Conservation (phyloP, 1,140 invertebrate genomes). For the Rhagoletis zephyria region DNA sequence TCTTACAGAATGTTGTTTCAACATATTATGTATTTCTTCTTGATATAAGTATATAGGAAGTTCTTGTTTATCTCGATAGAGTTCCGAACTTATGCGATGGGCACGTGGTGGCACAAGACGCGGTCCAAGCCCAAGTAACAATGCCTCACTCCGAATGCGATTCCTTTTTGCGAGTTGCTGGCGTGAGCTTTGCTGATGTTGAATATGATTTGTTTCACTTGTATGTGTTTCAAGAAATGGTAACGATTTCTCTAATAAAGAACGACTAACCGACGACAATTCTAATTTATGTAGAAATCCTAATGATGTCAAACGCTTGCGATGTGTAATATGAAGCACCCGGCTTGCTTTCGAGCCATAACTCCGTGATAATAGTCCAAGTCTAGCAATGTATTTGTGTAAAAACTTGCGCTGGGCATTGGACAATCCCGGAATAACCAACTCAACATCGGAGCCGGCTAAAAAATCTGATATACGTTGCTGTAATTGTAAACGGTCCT, state of each 20-base stretch:
- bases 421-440: slow-evolving; percentile 56
- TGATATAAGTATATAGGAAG: slow-evolving; percentile 60
- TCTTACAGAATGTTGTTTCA: slow-evolving; percentile 61
- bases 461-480: slow-evolving; percentile 60
- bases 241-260: slow-evolving; percentile 20
- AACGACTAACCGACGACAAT: slow-evolving; percentile 35
- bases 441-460: slow-evolving; percentile 42
- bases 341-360: slow-evolving; percentile 59
- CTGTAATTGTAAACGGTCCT: slow-evolving; percentile 57
- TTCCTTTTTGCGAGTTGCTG: slow-evolving; percentile 41
- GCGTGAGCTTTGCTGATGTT: not conserved
- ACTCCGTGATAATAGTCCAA: slow-evolving; percentile 63
- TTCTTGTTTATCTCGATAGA: slow-evolving; percentile 56
- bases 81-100: slow-evolving; percentile 18
- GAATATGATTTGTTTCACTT: slow-evolving; percentile 25
- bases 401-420: slow-evolving; percentile 61
- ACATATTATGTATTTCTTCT: slow-evolving; percentile 54
- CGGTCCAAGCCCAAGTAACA: slow-evolving; percentile 51
- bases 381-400: slow-evolving; percentile 59
- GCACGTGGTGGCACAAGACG: slow-evolving; percentile 56
- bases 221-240: slow-evolving; percentile 23
- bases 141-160: slow-evolving; percentile 51
- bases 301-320: slow-evolving; percentile 40
- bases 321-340: slow-evolving; percentile 60
- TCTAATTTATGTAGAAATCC: slow-evolving; percentile 30